These are phyloP conservation scores for Champsocephalus esox DNA, from an alignment of 2,797 vertebrate species.

Conservation along the genomic window DNA sequence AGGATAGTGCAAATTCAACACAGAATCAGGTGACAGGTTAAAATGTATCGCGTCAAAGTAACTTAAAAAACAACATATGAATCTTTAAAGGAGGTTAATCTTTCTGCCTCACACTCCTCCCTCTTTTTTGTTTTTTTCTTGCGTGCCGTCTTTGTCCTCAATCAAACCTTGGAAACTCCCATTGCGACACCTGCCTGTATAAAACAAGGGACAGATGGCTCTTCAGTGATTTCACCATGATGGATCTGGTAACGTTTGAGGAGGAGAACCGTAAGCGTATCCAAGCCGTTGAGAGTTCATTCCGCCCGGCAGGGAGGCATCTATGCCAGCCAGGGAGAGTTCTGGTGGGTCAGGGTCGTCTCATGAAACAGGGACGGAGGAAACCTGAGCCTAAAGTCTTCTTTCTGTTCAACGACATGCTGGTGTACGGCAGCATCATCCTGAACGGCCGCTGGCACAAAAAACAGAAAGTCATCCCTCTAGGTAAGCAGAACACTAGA, in stretches of 20 bases:
- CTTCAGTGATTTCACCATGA: conserved; percentile 52
- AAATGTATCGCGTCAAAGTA: too few species aligned
- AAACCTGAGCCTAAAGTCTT: conserved; percentile 88
- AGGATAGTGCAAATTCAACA: too few species aligned
- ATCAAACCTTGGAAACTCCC: background rate
- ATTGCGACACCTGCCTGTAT: background rate
- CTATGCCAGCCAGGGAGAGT: conserved; percentile 85
- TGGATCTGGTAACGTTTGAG: conserved; percentile 79
- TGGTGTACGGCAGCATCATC: conserved; percentile 92
- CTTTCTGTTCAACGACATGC: conserved; percentile 93
- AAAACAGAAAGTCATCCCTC: conserved; percentile 88
- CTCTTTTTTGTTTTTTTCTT: background rate
- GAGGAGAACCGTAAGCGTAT: conserved; percentile 89
- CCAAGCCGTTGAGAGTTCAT: conserved; percentile 84
- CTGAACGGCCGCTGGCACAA: conserved; percentile 88
- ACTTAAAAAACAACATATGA: too few species aligned
- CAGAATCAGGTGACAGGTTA: too few species aligned
- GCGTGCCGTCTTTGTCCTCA: conserved; percentile 6
- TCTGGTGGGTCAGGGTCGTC: conserved; percentile 90
- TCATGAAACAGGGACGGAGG: conserved; percentile 90
- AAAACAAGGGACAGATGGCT: background rate
- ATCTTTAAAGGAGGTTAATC: background rate
- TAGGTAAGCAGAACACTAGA: conserved; percentile 69
- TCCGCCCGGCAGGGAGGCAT: background rate
- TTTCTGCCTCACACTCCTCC: background rate